Evolutionary conservation across 1,140 invertebrate genomes (phyloP).

Genomic region (Geopemphigus sp.): DNA sequence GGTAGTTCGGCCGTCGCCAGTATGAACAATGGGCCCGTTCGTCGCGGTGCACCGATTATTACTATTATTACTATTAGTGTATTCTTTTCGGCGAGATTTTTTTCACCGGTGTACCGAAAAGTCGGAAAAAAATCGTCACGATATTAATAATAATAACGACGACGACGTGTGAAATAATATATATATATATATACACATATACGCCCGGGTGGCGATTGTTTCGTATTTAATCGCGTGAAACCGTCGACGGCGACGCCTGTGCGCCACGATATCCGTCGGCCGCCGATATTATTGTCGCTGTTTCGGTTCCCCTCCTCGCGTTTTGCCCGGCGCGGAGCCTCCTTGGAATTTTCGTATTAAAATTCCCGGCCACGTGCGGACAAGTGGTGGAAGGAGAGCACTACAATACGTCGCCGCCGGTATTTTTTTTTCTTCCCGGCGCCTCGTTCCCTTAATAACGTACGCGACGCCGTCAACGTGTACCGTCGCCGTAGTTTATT

Average conservation of each 20-base stretch:
- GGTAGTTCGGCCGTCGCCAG: not conserved
- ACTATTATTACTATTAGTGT: not conserved
- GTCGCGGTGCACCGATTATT: conserved; percentile 44
- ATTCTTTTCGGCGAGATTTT: not conserved
- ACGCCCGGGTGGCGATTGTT: conserved; percentile 23
- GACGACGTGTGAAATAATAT: not conserved
- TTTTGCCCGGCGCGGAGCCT: not conserved
- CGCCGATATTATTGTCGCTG: not conserved
- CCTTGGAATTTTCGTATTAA: conserved; percentile 40
- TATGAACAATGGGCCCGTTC: conserved; percentile 31
- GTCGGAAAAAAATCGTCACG: not conserved
- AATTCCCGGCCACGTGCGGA: conserved; percentile 22
- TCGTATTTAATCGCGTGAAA: conserved; percentile 41
- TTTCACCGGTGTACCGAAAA: not conserved
- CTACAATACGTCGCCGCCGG: not conserved
- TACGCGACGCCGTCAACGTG: too few species aligned
- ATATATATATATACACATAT: not conserved
- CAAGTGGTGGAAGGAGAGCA: too few species aligned
- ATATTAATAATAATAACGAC: too few species aligned
- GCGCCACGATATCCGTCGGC: not conserved
- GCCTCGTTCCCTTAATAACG: too few species aligned
- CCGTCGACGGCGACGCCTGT: not conserved
- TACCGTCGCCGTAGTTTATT: too few species aligned
- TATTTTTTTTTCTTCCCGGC: too few species aligned
- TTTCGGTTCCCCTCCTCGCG: not conserved